Conservation (phyloP, 2,113 vertebrate genomes). For the Prionailurus bengalensis region DNA sequence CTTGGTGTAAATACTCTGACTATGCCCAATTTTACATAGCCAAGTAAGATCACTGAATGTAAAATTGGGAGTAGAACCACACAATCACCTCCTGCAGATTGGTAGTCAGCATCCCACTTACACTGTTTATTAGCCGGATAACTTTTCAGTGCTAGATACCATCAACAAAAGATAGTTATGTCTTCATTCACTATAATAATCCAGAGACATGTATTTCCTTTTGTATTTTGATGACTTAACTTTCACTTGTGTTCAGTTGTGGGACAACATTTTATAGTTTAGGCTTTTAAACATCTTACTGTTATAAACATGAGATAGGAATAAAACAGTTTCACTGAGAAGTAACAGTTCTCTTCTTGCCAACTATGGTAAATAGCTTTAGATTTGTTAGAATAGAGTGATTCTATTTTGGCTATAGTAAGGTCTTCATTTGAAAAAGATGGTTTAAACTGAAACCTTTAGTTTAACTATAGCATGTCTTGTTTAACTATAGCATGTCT, state of each 20-base stretch:
- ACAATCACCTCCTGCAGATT: not conserved
- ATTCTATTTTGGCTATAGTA: not conserved
- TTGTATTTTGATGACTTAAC: constrained; percentile 34
- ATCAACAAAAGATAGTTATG: not conserved
- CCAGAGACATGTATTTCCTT: not conserved
- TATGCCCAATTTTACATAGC: not conserved
- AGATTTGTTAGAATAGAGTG: not conserved
- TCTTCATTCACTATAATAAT: not conserved
- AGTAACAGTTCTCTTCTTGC: not conserved
- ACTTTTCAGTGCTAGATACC: not conserved
- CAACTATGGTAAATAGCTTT: constrained; percentile 15
- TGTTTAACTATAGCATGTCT: not conserved
- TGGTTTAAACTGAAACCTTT: not conserved
- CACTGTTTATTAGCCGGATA: not conserved
- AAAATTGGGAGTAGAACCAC: not conserved
- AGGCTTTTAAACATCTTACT: not conserved
- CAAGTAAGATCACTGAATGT: not conserved
- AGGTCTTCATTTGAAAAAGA: constrained; percentile 27
- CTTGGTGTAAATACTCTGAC: constrained; percentile 10
- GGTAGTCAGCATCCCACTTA: not conserved
- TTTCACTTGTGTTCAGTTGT: constrained; percentile 6
- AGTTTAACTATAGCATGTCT: not conserved
- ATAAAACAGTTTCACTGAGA: constrained; percentile 2
- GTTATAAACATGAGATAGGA: constrained; percentile 45
- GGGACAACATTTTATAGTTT: not conserved